These are phyloP conservation scores for Bettongia penicillata DNA, from an alignment of 2,113 vertebrate species.

Conservation along the genomic window DNA sequence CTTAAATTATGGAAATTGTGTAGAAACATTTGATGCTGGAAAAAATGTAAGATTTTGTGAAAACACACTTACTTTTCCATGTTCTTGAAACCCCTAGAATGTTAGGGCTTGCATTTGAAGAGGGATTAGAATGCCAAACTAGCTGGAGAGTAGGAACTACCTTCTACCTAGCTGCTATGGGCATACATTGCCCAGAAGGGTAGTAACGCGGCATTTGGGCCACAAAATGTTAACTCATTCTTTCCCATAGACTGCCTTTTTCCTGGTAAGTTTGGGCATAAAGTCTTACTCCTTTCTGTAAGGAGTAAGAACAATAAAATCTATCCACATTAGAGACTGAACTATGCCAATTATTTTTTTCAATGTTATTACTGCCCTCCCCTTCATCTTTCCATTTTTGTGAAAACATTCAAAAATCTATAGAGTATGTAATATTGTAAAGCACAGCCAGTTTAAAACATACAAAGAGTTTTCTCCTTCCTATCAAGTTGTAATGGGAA, in stretches of 20 bases:
- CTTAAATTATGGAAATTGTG: neutral
- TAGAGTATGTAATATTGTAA: neutral
- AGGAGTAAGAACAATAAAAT: neutral
- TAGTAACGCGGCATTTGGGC: neutral
- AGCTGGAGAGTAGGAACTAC: neutral
- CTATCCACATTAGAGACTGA: neutral
- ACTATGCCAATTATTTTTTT: neutral
- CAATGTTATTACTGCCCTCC: neutral
- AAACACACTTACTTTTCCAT: neutral
- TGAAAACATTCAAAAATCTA: neutral
- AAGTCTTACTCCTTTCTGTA: neutral
- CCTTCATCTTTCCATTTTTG: neutral
- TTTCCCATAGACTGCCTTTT: neutral
- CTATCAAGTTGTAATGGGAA: neutral
- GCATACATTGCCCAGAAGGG: neutral
- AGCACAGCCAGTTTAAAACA: neutral
- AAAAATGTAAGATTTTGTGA: neutral
- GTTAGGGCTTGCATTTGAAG: neutral
- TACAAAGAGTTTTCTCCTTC: neutral
- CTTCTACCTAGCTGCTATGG: neutral
- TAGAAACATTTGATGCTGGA: neutral
- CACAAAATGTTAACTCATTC: neutral
- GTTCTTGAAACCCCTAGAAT: neutral
- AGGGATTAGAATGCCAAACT: too few relatives aligned
- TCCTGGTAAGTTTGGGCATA: neutral